These are phyloP conservation scores for Leptobrachium leishanense DNA, from an alignment of 2,113 vertebrate species.

Conservation along the genomic window DNA sequence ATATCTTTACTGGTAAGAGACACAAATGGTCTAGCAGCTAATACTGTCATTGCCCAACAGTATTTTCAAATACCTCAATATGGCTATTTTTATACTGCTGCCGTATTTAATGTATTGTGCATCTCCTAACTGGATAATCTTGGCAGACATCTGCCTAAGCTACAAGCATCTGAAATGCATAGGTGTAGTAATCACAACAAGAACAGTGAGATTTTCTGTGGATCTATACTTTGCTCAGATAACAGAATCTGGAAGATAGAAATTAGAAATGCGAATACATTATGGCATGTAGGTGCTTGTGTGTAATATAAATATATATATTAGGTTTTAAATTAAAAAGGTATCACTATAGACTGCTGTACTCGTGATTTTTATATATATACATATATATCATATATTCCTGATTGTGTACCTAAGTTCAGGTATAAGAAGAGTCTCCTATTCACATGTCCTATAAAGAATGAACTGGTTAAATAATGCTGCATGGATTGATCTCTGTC, in stretches of 20 bases:
- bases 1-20: background rate
- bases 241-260: too few species aligned
- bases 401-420: too few species aligned
- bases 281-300: background rate
- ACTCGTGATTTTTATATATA: background rate
- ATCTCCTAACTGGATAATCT: background rate
- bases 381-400: too few species aligned
- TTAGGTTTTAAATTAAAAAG: background rate
- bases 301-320: constrained; percentile 13
- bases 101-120: background rate
- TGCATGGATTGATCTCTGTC: constrained; percentile 7
- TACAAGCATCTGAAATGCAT: background rate
- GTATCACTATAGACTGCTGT: too few species aligned
- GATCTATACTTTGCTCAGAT: too few species aligned
- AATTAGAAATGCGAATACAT: too few species aligned
- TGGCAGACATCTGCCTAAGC: background rate
- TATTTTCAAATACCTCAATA: background rate
- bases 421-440: background rate
- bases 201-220: too few species aligned
- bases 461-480: background rate
- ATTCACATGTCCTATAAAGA: background rate
- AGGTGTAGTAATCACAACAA: too few species aligned
- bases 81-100: background rate
- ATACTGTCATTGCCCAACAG: background rate
- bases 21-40: background rate